These are phyloP conservation scores for Callaeas wilsoni DNA, from an alignment of 2,113 vertebrate species.

Conservation along the genomic window DNA sequence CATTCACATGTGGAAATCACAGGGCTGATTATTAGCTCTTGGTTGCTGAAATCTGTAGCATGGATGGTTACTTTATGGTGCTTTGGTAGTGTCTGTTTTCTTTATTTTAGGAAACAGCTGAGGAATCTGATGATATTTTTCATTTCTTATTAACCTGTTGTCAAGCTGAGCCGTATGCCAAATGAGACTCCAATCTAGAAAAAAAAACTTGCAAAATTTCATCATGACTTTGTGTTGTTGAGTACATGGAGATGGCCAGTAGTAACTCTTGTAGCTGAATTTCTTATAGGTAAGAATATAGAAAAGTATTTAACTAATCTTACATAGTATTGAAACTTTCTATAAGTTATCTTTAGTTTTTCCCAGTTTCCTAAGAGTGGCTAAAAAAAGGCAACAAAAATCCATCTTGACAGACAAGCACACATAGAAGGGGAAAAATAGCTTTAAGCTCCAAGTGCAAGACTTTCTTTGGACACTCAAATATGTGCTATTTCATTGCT, in stretches of 20 bases:
- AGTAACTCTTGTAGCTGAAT: neutral
- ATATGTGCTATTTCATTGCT: neutral
- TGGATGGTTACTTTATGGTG: neutral
- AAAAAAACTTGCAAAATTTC: neutral
- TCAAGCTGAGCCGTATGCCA: neutral
- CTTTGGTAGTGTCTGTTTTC: neutral
- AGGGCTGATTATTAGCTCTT: neutral
- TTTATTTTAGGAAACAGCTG: neutral
- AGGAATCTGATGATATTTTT: neutral
- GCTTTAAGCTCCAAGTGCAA: neutral
- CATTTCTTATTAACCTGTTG: neutral
- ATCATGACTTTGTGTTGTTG: neutral
- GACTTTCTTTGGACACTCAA: neutral
- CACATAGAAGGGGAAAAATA: neutral
- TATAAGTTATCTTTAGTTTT: neutral
- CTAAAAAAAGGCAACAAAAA: neutral
- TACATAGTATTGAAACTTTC: neutral
- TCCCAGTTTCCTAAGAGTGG: neutral
- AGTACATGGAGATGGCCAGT: neutral
- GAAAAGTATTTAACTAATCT: neutral
- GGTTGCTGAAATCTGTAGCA: neutral
- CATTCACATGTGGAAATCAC: neutral
- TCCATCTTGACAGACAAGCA: neutral
- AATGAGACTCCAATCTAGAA: neutral
- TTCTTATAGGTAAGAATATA: neutral